Evolutionary conservation across 2,888 invertebrate species (phyloP).

Genomic region (Trichopoda pennipes): DNA sequence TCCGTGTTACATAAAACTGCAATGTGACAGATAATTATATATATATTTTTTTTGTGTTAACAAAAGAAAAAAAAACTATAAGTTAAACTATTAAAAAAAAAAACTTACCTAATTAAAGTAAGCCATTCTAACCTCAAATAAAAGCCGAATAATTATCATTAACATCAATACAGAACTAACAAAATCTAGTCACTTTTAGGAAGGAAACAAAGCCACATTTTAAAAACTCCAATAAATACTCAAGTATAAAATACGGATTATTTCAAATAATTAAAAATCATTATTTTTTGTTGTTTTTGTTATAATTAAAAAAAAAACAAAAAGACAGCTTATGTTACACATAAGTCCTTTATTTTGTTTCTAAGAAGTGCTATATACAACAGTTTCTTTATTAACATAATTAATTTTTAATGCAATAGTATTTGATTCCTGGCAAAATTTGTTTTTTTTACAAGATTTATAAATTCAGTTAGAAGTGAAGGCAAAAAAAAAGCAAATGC

Average conservation of each 20-base stretch:
- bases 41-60: too few species aligned
- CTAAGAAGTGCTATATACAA: slow-evolving; percentile 43
- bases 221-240: slow-evolving; percentile 72
- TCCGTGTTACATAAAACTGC: slow-evolving; percentile 29
- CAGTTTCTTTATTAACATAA: slow-evolving; percentile 13
- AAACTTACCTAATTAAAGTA: slow-evolving; percentile 26
- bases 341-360: slow-evolving; percentile 64
- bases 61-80: slow-evolving; percentile 12
- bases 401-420: background rate
- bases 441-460: background rate
- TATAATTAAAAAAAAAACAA: slow-evolving; percentile 45
- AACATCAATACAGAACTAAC: slow-evolving; percentile 68
- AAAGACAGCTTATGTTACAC: slow-evolving; percentile 70
- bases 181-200: slow-evolving; percentile 79
- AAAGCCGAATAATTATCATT: slow-evolving; percentile 62
- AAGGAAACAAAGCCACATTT: slow-evolving; percentile 66
- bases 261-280: slow-evolving; percentile 71
- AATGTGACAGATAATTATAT: slow-evolving; percentile 44
- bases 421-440: background rate
- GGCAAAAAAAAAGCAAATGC: background rate
- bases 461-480: background rate
- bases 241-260: slow-evolving; percentile 79
- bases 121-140: slow-evolving; percentile 64
- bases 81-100: slow-evolving; percentile 32
- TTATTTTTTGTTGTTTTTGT: slow-evolving; percentile 45